Evolutionary conservation across 2,797 vertebrate species (phyloP).

Genomic region (Chanos chanos): DNA sequence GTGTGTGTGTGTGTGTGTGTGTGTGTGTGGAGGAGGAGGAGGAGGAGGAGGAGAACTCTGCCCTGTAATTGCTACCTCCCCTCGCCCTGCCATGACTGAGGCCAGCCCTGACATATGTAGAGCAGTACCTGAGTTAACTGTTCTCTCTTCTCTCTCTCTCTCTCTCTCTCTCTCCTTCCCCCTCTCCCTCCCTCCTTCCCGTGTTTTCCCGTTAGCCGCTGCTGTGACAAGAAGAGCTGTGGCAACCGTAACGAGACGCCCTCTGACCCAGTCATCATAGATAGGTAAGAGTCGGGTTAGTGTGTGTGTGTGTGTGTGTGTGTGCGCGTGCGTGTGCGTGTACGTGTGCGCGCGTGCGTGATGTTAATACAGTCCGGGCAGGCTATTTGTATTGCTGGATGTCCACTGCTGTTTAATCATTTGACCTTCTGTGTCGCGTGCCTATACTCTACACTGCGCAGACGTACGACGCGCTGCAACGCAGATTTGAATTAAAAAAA

Average conservation of each 20-base stretch:
- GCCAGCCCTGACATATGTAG: conserved; percentile 31
- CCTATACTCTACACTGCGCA: no score
- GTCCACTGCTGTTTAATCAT: no score
- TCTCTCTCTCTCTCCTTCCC: conserved; percentile 1
- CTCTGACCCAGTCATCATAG: conserved; percentile 99
- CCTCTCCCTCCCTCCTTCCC: neutral
- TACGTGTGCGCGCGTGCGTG: neutral
- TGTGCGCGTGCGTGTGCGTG: conserved; percentile 37
- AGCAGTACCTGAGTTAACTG: conserved; percentile 23
- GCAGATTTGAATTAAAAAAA: no score
- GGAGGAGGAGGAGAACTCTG: neutral
- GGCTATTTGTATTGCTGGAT: no score
- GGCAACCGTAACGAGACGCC: conserved; percentile 99
- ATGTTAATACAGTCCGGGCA: no score
- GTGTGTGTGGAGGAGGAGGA: neutral
- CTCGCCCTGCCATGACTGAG: conserved; percentile 4
- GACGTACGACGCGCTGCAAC: no score
- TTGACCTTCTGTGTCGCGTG: no score
- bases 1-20: conserved; percentile 9
- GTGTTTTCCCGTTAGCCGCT: conserved; percentile 65
- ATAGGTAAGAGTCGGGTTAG: conserved; percentile 86
- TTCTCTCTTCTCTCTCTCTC: neutral
- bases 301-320: conserved; percentile 1
- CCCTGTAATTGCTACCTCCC: conserved; percentile 25
- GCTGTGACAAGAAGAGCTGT: conserved; percentile 99